A percentile compares a stretch with the other conserved stretches of the same genome.
Conservation (phyloP, 2,113 vertebrate species). For the Amazona vittata region DNA sequence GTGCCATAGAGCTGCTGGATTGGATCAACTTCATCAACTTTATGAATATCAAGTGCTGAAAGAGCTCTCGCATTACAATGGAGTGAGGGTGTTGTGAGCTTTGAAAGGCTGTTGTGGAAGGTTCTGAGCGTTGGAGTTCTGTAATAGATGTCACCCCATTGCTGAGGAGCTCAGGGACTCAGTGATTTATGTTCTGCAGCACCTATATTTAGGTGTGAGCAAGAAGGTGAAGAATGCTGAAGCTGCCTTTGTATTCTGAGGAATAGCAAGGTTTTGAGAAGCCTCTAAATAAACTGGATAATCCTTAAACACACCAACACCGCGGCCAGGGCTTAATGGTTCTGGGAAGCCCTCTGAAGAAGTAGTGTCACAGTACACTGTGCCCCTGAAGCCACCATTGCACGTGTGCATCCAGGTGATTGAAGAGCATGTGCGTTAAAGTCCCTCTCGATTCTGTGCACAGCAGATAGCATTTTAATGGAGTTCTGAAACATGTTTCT, state of each 20-base stretch:
- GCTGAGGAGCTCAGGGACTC: neutral
- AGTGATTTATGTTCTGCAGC: neutral
- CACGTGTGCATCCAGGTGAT: neutral
- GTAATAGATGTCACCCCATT: neutral
- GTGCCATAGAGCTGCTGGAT: neutral
- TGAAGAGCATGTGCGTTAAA: neutral
- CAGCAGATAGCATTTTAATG: neutral
- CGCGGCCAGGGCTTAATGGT: neutral
- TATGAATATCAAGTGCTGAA: neutral
- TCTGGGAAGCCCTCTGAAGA: neutral
- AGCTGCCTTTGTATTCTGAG: neutral
- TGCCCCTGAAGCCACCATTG: neutral
- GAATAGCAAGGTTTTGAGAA: neutral
- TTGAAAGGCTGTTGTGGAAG: neutral
- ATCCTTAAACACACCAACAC: neutral
- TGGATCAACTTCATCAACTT: neutral
- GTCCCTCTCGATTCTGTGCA: too few species aligned
- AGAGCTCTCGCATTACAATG: accelerated
- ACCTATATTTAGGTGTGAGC: neutral
- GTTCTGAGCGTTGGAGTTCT: neutral
- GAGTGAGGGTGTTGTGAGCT: neutral
- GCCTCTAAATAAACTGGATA: neutral
- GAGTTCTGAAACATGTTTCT: neutral
- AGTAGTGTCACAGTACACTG: accelerated
- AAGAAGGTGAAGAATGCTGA: neutral